A percentile compares a stretch with the other conserved stretches of the same genome.
These are phyloP conservation scores for Patella caerulea DNA, from an alignment of 2,888 invertebrate genomes.

Conservation along the genomic window DNA sequence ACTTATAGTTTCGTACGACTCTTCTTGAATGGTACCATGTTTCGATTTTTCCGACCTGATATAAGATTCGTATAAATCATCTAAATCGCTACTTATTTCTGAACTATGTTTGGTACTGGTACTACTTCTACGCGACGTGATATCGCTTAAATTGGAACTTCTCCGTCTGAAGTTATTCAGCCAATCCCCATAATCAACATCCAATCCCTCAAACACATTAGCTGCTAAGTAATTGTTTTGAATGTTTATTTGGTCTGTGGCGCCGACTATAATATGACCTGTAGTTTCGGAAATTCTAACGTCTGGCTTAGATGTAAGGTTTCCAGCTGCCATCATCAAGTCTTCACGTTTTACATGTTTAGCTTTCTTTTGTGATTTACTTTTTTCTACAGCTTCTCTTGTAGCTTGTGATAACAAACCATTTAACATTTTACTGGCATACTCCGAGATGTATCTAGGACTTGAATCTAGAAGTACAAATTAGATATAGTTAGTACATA, in stretches of 20 bases:
- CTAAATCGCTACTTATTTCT: conserved; percentile 66
- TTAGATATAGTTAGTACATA: too few relatives aligned
- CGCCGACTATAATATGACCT: neutral
- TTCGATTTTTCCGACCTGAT: conserved; percentile 52
- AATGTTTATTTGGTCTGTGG: conserved; percentile 1
- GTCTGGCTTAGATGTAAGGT: neutral
- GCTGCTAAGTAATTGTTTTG: neutral
- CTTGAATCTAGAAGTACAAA: conserved; percentile 1
- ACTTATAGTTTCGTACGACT: conserved; percentile 43
- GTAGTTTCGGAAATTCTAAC: neutral
- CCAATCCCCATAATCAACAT: conserved; percentile 59
- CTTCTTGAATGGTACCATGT: conserved; percentile 62
- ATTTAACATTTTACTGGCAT: conserved; percentile 2
- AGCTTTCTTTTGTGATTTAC: conserved; percentile 6
- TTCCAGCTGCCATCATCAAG: neutral
- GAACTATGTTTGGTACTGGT: conserved; percentile 63
- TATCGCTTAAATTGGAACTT: conserved; percentile 65
- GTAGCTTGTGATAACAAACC: conserved; percentile 1
- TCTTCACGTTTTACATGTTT: neutral
- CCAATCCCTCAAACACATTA: conserved; percentile 42
- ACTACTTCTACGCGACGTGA: conserved; percentile 74
- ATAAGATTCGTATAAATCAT: conserved; percentile 63
- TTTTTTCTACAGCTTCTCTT: conserved; percentile 6
- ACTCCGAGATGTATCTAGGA: conserved; percentile 1
- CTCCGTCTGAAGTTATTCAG: conserved; percentile 58